Conservation (phyloP, 2,797 vertebrate genomes). For the Megalops cyprinoides region DNA sequence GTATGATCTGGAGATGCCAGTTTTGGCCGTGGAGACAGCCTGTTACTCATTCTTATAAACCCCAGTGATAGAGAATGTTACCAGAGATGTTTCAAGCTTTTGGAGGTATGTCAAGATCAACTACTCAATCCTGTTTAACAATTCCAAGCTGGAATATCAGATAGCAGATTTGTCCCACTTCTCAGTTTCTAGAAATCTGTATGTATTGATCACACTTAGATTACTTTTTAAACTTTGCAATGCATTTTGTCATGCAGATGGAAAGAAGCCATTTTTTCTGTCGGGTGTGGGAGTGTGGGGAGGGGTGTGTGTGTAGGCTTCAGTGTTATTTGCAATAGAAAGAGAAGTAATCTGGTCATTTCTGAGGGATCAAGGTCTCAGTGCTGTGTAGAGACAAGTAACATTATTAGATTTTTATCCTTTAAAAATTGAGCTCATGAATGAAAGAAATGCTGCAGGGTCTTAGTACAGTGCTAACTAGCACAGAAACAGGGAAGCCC, state of each 20-base stretch:
- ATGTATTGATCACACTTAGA: not conserved
- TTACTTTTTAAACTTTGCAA: slow-evolving; percentile 1
- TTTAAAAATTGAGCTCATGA: not conserved
- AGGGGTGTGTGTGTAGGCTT: slow-evolving; percentile 37
- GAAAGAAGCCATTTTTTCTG: slow-evolving; percentile 60
- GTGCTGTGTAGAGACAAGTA: slow-evolving; percentile 52
- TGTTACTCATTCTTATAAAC: slow-evolving; percentile 25
- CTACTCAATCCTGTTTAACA: not conserved
- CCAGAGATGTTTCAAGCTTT: not conserved
- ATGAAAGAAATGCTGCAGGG: not conserved
- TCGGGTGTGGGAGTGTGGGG: not conserved
- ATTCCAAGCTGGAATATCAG: not conserved
- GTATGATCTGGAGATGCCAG: not conserved
- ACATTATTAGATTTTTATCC: slow-evolving; percentile 43
- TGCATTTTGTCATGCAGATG: slow-evolving; percentile 47
- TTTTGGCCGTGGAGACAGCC: slow-evolving; percentile 22
- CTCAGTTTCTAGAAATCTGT: not conserved
- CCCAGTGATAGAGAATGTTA: not conserved
- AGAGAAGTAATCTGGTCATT: slow-evolving; percentile 67
- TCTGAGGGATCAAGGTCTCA: slow-evolving; percentile 58
- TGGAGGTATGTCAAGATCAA: not conserved
- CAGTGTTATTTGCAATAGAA: slow-evolving; percentile 55
- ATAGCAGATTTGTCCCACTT: not conserved
- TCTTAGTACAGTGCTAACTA: slow-evolving; percentile 7
- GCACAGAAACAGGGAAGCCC: not conserved